Percentiles rank a stretch among this genome's conserved stretches.
Evolutionary conservation across 2,113 vertebrate genomes (phyloP).

Genomic region (Esox niger): DNA sequence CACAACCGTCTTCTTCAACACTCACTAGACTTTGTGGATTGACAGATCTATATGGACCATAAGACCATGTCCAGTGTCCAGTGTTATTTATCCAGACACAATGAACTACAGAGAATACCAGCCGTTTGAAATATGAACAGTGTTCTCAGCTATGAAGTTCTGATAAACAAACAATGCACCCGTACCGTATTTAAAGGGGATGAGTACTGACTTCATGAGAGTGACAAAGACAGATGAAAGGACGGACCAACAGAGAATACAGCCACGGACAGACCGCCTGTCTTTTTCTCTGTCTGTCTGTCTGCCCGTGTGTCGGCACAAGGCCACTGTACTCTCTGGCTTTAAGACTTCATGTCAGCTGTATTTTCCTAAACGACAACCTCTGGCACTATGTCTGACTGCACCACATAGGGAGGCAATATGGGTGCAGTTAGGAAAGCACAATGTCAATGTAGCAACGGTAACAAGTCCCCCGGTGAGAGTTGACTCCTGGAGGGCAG

Average conservation of each 20-base stretch:
- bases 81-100: conserved; percentile 28
- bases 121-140: neutral
- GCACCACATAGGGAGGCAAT: no score
- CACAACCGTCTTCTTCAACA: no score
- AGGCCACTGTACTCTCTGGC: conserved; percentile 17
- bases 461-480: conserved; percentile 36
- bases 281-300: conserved; percentile 14
- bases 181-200: conserved; percentile 12
- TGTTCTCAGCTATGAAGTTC: neutral
- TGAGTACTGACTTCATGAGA: conserved; percentile 48
- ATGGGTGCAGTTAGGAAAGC: no score
- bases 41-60: no score
- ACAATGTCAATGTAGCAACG: conserved; percentile 41
- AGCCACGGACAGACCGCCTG: no score
- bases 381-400: no score
- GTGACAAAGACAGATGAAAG: conserved; percentile 19
- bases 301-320: conserved; percentile 7
- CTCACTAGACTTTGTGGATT: no score
- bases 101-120: conserved; percentile 5
- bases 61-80: no score
- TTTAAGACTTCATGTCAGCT: conserved; percentile 49
- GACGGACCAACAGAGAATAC: no score
- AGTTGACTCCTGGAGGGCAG: conserved; percentile 39
- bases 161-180: neutral
- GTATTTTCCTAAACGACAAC: no score